Evolutionary conservation across 2,888 invertebrate species (phyloP), one percentile per base, ranked within the genome.

Genomic region (Epirrita christyi): DNA sequence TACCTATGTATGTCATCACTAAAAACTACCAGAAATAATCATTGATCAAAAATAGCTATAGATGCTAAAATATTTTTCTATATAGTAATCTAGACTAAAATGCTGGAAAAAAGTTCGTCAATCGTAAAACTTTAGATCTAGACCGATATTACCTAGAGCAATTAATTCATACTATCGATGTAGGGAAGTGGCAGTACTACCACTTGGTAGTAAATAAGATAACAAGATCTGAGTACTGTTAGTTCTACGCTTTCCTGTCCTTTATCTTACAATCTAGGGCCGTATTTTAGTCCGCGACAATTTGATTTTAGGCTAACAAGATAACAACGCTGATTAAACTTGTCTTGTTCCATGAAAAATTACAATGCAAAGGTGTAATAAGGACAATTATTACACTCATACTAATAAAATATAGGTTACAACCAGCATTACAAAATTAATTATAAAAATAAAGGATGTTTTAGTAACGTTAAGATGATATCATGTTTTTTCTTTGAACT

Each of bases 111-210:
- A 40, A 14, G 8, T 21, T 5, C 27, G 28, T 21, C 21, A 5
- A 8, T 29, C 43, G 47, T 43, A 29, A 21, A 48, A 21, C 28
- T 29, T 0, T 14, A 51, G 58, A 66, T 62, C 57, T 55, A 62
- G 61, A 57, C 52, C 45, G 27, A 32, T 47, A 59, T 49, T 21
- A n/a, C n/a, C n/a, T n/a, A 47, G 28, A 5, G 48, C 54, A 61
- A 66, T 64, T 64, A 53, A 45, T 50, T 28, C 7, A 13, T n/a
- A n/a, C 55, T 32, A 63, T 63, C 57, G 45, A 29, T 44, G 58
- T 28, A 10, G 34, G 51, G 42, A 40, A 50, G 45, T 45, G 44
- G 53, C 49, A 41, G 29, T 45, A 21, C 21, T n/a, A 11, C 42
- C 47, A 36, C 54, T 27, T 14, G 40, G 32, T 34, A 36, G 15